These are phyloP conservation scores for Crenuchus spilurus DNA, from an alignment of 2,797 vertebrate species.

Conservation along the genomic window DNA sequence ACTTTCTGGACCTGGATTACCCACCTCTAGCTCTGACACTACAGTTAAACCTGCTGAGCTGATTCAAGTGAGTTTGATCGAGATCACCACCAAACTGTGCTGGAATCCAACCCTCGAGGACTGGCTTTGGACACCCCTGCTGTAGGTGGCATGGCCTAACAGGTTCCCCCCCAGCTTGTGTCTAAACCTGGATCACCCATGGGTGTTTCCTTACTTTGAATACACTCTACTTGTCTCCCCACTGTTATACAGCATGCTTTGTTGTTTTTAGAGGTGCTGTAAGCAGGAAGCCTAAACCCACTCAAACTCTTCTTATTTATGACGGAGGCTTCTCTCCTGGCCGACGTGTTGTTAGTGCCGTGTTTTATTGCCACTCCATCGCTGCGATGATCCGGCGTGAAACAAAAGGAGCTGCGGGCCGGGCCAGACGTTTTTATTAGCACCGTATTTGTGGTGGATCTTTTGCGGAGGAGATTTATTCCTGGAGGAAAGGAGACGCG, in stretches of 20 bases:
- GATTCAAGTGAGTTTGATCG: too few relatives aligned
- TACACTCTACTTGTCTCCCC: conserved; percentile 5
- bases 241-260: neutral
- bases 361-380: conserved; percentile 42
- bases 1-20: too few relatives aligned
- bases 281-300: too few relatives aligned
- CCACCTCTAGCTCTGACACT: too few relatives aligned
- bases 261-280: neutral
- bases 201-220: too few relatives aligned
- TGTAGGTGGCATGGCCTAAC: too few relatives aligned
- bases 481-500: conserved; percentile 19
- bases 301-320: conserved; percentile 23
- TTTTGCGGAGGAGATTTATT: conserved; percentile 45
- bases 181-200: too few relatives aligned
- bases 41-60: too few relatives aligned
- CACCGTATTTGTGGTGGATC: conserved; percentile 43
- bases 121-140: too few relatives aligned
- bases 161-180: too few relatives aligned
- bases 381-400: conserved; percentile 18
- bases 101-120: too few relatives aligned
- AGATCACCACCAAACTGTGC: too few relatives aligned
- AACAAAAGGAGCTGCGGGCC: conserved; percentile 20
- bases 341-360: conserved; percentile 29
- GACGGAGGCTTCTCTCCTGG: neutral
- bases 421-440: conserved; percentile 45